These are phyloP conservation scores for Abscondita cerata DNA, from an alignment of 2,888 invertebrate genomes.

Conservation along the genomic window DNA sequence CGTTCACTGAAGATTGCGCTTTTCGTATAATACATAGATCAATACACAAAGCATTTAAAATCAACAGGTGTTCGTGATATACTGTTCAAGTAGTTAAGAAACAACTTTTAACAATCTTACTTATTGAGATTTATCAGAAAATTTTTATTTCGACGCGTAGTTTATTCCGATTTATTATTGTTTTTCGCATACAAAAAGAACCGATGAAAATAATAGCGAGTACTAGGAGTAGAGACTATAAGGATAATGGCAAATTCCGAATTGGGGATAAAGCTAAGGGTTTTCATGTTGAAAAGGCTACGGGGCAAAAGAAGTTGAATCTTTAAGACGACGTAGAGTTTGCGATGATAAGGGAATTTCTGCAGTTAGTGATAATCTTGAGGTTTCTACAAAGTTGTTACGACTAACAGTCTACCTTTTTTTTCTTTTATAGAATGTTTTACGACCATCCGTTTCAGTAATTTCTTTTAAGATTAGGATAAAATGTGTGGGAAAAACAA, in stretches of 20 bases:
- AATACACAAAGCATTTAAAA: slow-evolving; percentile 27
- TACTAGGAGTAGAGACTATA: slow-evolving; percentile 48
- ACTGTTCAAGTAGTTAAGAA: slow-evolving; percentile 56
- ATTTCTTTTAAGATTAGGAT: slow-evolving; percentile 12
- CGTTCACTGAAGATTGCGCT: slow-evolving; percentile 9
- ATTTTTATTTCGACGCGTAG: not conserved
- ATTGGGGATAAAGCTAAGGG: slow-evolving; percentile 98
- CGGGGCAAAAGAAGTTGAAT: slow-evolving; percentile 73
- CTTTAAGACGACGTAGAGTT: slow-evolving; percentile 58
- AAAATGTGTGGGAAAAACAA: too few species aligned
- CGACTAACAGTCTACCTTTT: slow-evolving; percentile 6
- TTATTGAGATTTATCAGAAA: slow-evolving; percentile 4
- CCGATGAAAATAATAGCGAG: too few species aligned
- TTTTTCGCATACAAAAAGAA: not conserved
- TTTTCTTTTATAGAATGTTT: slow-evolving; percentile 20
- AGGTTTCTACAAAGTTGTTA: slow-evolving; percentile 14
- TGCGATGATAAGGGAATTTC: slow-evolving; percentile 34
- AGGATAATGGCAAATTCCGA: slow-evolving; percentile 94
- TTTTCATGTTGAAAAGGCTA: slow-evolving; percentile 80
- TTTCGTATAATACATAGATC: slow-evolving; percentile 20
- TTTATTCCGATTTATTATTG: not conserved
- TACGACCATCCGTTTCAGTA: slow-evolving; percentile 17
- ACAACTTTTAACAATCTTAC: slow-evolving; percentile 8
- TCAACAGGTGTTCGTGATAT: slow-evolving; percentile 29
- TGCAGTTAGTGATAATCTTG: slow-evolving; percentile 26